A percentile compares a stretch with the other conserved stretches of the same genome.
Evolutionary conservation across 1,140 invertebrate species (phyloP).

Genomic region (Monomorium pharaonis): DNA sequence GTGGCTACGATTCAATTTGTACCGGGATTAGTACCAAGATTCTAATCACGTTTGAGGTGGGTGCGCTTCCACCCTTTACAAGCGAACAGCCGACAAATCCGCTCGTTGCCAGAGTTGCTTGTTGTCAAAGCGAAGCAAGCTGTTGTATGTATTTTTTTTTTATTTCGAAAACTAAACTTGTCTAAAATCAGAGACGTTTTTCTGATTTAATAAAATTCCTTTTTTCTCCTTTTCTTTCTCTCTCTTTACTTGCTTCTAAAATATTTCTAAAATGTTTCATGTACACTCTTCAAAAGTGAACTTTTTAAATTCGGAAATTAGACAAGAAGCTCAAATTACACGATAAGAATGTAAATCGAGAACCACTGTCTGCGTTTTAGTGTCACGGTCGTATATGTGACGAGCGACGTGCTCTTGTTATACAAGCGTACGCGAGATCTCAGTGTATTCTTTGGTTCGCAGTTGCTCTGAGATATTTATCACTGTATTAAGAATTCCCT

Average conservation of each 20-base stretch:
- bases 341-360: conserved; percentile 37
- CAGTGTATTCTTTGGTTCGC: not conserved
- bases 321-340: not conserved
- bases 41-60: conserved; percentile 62
- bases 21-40: conserved; percentile 63
- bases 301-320: not conserved
- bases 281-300: not conserved
- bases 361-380: conserved; percentile 70
- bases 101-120: not conserved
- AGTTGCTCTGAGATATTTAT: conserved; percentile 60
- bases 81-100: not conserved
- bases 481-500: conserved; percentile 47
- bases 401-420: conserved; percentile 44
- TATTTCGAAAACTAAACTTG: not conserved
- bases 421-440: not conserved
- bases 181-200: not conserved
- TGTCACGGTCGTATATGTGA: conserved; percentile 71
- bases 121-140: not conserved
- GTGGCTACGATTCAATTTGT: conserved; percentile 60
- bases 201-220: no score
- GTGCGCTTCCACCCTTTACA: conserved; percentile 19
- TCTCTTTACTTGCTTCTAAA: not conserved
- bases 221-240: not conserved
- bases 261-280: not conserved
- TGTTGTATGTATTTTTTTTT: not conserved